Percentiles rank a stretch among this genome's conserved stretches.
Evolutionary conservation across 2,113 vertebrate species (phyloP).

Genomic region (Saccopteryx leptura): DNA sequence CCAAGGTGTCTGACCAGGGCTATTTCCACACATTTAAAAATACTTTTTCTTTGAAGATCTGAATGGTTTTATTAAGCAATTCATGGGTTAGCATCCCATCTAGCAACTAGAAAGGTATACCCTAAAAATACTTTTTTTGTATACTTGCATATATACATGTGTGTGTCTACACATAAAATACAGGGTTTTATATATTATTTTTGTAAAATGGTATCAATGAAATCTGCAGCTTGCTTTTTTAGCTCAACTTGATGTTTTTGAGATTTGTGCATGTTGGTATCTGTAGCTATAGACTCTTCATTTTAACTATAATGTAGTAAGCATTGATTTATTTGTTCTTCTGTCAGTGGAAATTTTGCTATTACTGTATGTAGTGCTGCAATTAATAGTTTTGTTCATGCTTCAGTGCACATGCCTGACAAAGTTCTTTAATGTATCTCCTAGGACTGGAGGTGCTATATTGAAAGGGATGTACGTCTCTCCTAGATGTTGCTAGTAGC

Average conservation of each 20-base stretch:
- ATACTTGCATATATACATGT: background rate
- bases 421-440: background rate
- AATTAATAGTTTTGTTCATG: background rate
- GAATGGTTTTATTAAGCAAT: too few relatives aligned
- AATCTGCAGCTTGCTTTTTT: background rate
- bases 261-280: background rate
- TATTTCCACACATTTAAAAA: too few relatives aligned
- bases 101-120: too few relatives aligned
- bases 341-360: background rate
- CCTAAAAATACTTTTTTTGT: background rate
- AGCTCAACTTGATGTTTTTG: background rate
- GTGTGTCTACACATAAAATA: background rate
- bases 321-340: slow-evolving; percentile 10
- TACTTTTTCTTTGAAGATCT: too few relatives aligned
- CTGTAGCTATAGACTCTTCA: background rate
- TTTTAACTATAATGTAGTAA: background rate
- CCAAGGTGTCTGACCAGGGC: too few relatives aligned
- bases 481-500: background rate
- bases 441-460: background rate
- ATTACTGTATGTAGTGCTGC: background rate
- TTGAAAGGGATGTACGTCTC: background rate
- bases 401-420: background rate
- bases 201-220: background rate
- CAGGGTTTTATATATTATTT: background rate
- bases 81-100: too few relatives aligned